Conservation (phyloP, 2,888 invertebrate species). For the Eilema sororculum region DNA sequence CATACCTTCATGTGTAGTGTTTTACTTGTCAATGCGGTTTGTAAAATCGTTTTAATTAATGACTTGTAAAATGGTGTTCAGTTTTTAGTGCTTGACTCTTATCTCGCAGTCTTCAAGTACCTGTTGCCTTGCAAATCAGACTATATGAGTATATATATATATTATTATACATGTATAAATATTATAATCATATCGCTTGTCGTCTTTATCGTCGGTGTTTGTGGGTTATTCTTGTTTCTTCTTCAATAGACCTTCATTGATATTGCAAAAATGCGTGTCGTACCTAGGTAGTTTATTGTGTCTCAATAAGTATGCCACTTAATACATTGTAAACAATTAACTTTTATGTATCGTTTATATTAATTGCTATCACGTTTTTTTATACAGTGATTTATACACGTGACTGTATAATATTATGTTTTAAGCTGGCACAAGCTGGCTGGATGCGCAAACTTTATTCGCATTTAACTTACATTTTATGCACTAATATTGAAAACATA, state of each 20-base stretch:
- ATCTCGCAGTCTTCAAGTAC: background rate
- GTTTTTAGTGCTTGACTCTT: background rate
- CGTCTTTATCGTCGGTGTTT: background rate
- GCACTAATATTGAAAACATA: background rate
- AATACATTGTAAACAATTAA: constrained; percentile 41
- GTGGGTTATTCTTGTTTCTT: background rate
- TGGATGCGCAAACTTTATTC: background rate
- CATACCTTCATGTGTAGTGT: background rate
- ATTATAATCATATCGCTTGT: background rate
- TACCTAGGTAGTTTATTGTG: constrained; percentile 2
- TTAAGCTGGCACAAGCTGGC: background rate
- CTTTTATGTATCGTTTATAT: constrained; percentile 22
- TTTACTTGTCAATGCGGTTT: background rate
- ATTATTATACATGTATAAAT: background rate
- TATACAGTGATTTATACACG: constrained; percentile 35
- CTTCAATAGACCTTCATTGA: background rate
- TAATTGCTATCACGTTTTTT: constrained; percentile 50
- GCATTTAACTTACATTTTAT: background rate
- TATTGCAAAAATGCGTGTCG: constrained; percentile 8
- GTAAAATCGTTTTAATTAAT: background rate
- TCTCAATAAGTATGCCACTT: constrained; percentile 28
- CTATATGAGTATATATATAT: background rate
- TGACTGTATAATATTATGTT: constrained; percentile 22
- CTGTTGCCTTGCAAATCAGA: background rate
- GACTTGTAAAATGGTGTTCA: background rate